Evolutionary conservation across 2,797 vertebrate genomes (phyloP), one percentile per base, ranked within the genome.

Genomic region (Karalla daura): DNA sequence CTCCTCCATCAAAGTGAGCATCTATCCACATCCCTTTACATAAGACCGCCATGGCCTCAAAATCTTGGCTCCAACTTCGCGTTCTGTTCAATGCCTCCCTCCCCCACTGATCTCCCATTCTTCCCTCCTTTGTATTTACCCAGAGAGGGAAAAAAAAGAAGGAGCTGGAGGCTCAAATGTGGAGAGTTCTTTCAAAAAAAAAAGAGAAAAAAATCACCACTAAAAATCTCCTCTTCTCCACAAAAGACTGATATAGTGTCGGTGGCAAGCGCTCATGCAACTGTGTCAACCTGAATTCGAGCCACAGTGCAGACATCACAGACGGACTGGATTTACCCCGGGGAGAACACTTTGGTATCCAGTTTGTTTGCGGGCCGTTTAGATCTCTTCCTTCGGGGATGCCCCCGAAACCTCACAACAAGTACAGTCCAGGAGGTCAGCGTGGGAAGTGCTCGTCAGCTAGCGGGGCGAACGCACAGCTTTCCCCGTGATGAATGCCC

Each of bases 181-280:
- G 41, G 30, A 23, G 14, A 10, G n/a, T n/a, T n/a, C n/a, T n/a
- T n/a, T n/a, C n/a, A n/a, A n/a, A n/a, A n/a, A n/a, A n/a, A n/a
- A n/a, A n/a, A n/a, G n/a, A n/a, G n/a, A n/a, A n/a, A n/a, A 47
- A 1, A 54, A 49, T 5, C 28, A 3, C 36, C 23, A 21, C 71
- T 37, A 46, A 43, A 63, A 45, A n/a, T n/a, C n/a, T n/a, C 41
- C 1, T 43, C 25, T 66, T 36, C 5, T 52, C 21, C 59, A 43
- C 43, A 63, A 63, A 6, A 36, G 30, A 61, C 21, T 7, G 7
- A 13, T 18, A 11, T 10, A 21, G 7, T 5, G 35, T 24, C 44
- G 66, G 62, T 25, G 40, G 59, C 54, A 63, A 53, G 62, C 21
- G 45, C 11, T 66, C 63, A 67, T 61, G 63, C 37, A 36, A 67